Conservation (phyloP, 2,888 invertebrate genomes). For the Charanyca ferruginea region DNA sequence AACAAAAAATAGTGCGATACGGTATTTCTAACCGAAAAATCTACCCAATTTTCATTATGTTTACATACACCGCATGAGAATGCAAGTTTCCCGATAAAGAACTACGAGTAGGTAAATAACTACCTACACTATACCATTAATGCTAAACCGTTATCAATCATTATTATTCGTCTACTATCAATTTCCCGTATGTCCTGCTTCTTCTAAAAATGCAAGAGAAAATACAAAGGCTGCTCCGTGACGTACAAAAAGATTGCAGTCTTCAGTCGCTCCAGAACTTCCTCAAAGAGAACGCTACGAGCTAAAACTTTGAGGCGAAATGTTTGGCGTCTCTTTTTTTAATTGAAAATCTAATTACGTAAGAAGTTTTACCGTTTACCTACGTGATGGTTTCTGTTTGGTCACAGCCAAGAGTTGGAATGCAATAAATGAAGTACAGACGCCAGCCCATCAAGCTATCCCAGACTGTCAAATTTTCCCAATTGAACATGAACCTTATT, state of each 20-base stretch:
- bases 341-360: conserved; percentile 43
- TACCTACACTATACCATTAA: neutral
- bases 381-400: conserved; percentile 13
- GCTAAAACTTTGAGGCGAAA: conserved; percentile 32
- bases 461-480: too few relatives aligned
- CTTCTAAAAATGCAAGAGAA: neutral
- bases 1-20: too few relatives aligned
- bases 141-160: neutral
- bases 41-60: too few relatives aligned
- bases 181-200: neutral
- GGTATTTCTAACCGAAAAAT: too few relatives aligned
- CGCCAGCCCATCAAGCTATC: too few relatives aligned
- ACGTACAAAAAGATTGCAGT: conserved; percentile 35
- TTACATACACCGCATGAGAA: too few relatives aligned
- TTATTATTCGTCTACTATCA: neutral
- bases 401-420: neutral
- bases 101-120: too few relatives aligned
- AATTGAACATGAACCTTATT: too few relatives aligned
- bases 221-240: conserved; percentile 12
- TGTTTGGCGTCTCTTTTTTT: conserved; percentile 26
- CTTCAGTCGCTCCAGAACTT: conserved; percentile 30
- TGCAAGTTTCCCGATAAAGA: too few relatives aligned
- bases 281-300: conserved; percentile 32
- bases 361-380: conserved; percentile 30
- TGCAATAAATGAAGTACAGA: neutral